Evolutionary conservation across 2,113 vertebrate genomes (phyloP), one percentile per base, ranked within the genome.

Genomic region (Puma concolor): DNA sequence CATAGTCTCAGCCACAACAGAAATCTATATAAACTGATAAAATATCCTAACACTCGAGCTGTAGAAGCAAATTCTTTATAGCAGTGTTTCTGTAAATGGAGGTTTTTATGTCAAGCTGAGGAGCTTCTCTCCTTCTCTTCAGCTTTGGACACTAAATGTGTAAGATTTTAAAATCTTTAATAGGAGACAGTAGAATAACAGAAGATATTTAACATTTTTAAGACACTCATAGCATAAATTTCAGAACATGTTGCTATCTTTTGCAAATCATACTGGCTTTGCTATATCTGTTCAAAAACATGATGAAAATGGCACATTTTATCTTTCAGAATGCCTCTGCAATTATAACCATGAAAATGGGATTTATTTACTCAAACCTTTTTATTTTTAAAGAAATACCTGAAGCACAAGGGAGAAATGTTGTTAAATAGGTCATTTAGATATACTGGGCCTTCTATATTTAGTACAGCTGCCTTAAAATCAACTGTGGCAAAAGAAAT

Each of bases 341-440:
- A 93, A 64, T 2, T 1, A 57, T 54, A 77, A n/a, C 67, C 60
- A 87, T 80, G 41, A 72, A 60, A 92, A 63, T 2, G n/a, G 5
- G 1, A 64, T 69, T 41, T 71, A 63, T 81, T 98, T 91, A 83
- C 8, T n/a, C n/a, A 82, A 57, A 67, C 1, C 50, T 27, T 33
- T 93, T 1, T 31, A 69, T 71, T 86, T 86, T 57, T 41, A 77
- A 80, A 91, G 69, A 79, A 81, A 33, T 0, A 0, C 86, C 85
- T 87, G 91, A 54, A 88, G 66, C 12, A 94, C 89, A 80, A 31
- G 10, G 33, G 2, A 9, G 54, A n/a, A 74, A 44, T 77, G 29
- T 88, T 94, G 67, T 91, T 98, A 95, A 95, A 64, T 97, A 96
- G 97, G 95, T 98, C 91, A 97, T 0, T 94, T 90, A 69, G 76